Evolutionary conservation across 2,113 vertebrate genomes (phyloP), one percentile per base, ranked within the genome.

Genomic region (Brevimyrus niger): DNA sequence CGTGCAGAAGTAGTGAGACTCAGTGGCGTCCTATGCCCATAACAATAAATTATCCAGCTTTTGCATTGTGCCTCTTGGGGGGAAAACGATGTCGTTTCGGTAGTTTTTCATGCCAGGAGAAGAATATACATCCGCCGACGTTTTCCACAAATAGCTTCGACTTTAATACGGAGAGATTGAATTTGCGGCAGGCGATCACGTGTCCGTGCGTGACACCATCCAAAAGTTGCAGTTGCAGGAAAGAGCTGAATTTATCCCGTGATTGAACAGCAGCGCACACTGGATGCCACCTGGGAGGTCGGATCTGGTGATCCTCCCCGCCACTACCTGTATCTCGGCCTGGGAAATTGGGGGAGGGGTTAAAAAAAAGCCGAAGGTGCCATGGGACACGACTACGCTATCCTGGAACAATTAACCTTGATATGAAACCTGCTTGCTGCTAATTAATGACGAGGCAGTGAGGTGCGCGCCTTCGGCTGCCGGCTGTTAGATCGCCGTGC

Each of bases 401-500:
- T 86, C n/a, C 46, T 86, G 46, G 19, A n/a, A 61, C 51, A 87
- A 87, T 87, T 87, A 87, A 87, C 35, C 85, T 86, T 87, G 53
- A 87, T 44, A 61, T 61, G 87, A 61, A 42, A 44, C 53, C 85
- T 13, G 47, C 15, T 23, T 46, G 87, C 21, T 46, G 44, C n/a
- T 42, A 61, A 61, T 87, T 87, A 65, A 65, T 65, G 21, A 21
- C 87, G 21, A 27, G 53, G 21, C 53, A 17, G 15, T n/a, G 53
- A 87, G 38, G 87, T 23, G n/a, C 13, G 11, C 23, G 7, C 19
- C 0, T 50, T 51, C 27, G 48, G 48, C 48, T 8, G 85, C 85
- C 31, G n/a, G 9, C 38, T 46, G 21, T 21, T 23, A 21, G 21
- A 23, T 47, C 5, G 38, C 19, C 42, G 38, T 47, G 23, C 21